Base-by-base conservation (phyloP, 1,140 invertebrate species). In the Calliphora vicina region DNA sequence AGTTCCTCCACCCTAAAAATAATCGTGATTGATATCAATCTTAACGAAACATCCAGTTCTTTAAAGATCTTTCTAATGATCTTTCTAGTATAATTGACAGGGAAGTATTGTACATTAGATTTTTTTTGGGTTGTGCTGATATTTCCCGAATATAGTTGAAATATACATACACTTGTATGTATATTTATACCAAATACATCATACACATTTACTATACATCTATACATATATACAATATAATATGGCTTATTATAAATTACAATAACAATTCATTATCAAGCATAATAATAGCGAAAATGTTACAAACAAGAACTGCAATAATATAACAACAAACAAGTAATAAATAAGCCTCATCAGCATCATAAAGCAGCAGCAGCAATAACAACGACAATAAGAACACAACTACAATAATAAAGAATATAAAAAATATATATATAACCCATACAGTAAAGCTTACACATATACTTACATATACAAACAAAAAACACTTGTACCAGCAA, bases 251-350 rank as follows among this genome's bases (percentile, higher is more conserved):
- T 81, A 61, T 67, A 61, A 67, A 81, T 81, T 81, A 81, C 80
- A 81, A 81, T 81, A 81, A 81, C 80, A 81, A 81, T 81, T 81
- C 45, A 81, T 81, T 81, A 81, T 81, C n/a, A 81, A 81, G 43
- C 35, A 78, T 78, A 78, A 78, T 78, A 78, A 78, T 78, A 78
- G 74, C 27, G 73, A 29, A 43, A 23, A 43, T 12, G 12, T 12
- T 10, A 78, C 5, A 20, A 76, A 45, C 78, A 80, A 81, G 23
- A 81, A 81, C 80, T 57, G 80, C 80, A 81, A 81, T 81, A 81
- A 81, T 57, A 67, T 29, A 26, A 81, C 45, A 81, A 81, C 73
- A 43, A 78, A 43, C 74, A 81, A 61, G 80, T 81, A 50, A 81
- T 81, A 81, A 81, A 81, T 81, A 81, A 81, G 80, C 80, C 80